Base-by-base conservation (phyloP, 1,140 invertebrate species). In the Neotoxoptera formosana region DNA sequence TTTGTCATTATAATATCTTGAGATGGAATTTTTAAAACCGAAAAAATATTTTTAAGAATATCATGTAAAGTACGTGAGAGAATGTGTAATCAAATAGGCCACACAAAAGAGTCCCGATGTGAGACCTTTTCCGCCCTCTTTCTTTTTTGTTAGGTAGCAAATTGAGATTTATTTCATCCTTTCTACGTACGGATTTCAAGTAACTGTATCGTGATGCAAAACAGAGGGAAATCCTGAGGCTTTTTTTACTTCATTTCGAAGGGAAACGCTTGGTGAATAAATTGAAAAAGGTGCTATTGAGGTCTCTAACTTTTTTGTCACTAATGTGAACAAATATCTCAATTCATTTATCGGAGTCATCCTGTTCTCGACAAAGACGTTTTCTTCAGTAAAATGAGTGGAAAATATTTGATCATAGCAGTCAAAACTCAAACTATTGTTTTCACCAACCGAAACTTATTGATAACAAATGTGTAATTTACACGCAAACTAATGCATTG, bases 241-340 rank as follows among this genome's bases (percentile, higher is more conserved):
- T 36, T 56, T 89, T 91, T 76, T 91, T 20, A 91, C 67, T 91
- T 91, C 41, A 91, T 48, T 90, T 56, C 34, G 11, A 36, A 56
- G 23, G 23, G 21, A 91, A 92, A 83, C 47, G 91, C 91, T 92
- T 36, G 45, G 67, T 92, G 91, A 92, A 92, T 92, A 92, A 81
- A 92, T 92, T 83, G 47, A 92, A 81, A 92, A 92, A 81, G 67
- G 91, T 92, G 67, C 67, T 47, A 91, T 41, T 30, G 53, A n/a
- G 53, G 53, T 23, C 89, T 67, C 34, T 60, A 67, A 90, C 89
- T 76, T 76, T 76, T 67, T 91, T 76, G 9, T 91, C 2, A 76
- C 56, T 91, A 47, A 91, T 67, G n/a, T 81, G 41, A 91, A 81
- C 60, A 91, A 76, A 91, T 51, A 91, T 91, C 45, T 91, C 90